Evolutionary conservation across 64 coral and sea anemone genomes (phyloP).

Genomic region (Actinia tenebrosa): DNA sequence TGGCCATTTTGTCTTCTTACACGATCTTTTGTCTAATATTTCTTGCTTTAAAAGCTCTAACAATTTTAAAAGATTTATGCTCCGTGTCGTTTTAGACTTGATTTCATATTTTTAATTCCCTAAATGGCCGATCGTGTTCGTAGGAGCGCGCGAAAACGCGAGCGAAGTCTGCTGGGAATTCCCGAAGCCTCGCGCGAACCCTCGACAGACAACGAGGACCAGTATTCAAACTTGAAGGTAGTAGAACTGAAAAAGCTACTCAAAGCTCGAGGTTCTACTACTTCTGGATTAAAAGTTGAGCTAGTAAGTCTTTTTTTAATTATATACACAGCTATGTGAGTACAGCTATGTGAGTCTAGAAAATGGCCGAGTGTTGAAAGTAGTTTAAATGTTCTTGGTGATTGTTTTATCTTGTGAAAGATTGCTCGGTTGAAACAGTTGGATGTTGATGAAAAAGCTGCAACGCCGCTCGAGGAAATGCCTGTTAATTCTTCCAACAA

Average conservation of each 20-base stretch:
- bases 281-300: constrained; percentile 50
- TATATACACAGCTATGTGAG: neutral
- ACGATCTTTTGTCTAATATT: neutral
- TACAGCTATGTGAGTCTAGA: neutral
- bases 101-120: neutral
- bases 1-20: constrained; percentile 14
- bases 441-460: constrained; percentile 13
- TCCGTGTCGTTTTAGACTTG: neutral
- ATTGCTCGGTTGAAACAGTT: constrained; percentile 39
- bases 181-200: constrained; percentile 27
- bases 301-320: constrained; percentile 13
- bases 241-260: constrained; percentile 40
- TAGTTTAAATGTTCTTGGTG: neutral
- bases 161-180: constrained; percentile 52
- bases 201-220: constrained; percentile 11
- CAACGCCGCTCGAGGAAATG: constrained; percentile 27
- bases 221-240: constrained; percentile 26
- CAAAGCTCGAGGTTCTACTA: constrained; percentile 16
- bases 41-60: neutral
- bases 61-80: neutral
- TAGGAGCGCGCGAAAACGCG: constrained; percentile 44
- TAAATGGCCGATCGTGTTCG: constrained; percentile 37
- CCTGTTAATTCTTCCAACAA: constrained; percentile 5
- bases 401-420: constrained; percentile 13
- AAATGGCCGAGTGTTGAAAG: neutral